Percentiles rank a stretch among this genome's conserved stretches.
Conservation (phyloP, 2,113 vertebrate genomes). For the Paramisgurnus dabryanus region DNA sequence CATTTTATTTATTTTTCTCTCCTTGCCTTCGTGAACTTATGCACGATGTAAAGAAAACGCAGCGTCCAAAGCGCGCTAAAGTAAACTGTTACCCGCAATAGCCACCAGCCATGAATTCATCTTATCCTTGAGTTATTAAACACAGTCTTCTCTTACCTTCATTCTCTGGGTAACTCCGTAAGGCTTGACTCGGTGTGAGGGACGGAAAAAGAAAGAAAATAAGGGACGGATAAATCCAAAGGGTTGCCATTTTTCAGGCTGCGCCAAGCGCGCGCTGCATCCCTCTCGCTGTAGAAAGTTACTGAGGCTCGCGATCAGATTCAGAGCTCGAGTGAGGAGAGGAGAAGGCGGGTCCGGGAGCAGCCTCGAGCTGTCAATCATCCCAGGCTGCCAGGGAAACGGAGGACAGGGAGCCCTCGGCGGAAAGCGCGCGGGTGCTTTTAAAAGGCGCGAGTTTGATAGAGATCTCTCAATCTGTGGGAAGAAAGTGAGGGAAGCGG, state of each 20-base stretch:
- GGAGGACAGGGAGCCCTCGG: conserved; percentile 51
- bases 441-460: conserved; percentile 30
- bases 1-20: neutral
- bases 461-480: conserved; percentile 8
- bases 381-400: conserved; percentile 44
- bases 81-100: conserved; percentile 34
- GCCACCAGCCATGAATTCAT: conserved; percentile 37
- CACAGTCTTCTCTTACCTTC: conserved; percentile 71
- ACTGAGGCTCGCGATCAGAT: conserved; percentile 60
- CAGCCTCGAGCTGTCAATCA: conserved; percentile 73
- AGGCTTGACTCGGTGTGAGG: conserved; percentile 62
- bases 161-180: conserved; percentile 80
- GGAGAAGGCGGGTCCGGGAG: conserved; percentile 67
- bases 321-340: conserved; percentile 49
- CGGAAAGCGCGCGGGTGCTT: neutral
- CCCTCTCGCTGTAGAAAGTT: conserved; percentile 72
- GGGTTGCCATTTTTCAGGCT: conserved; percentile 80
- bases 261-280: conserved; percentile 79
- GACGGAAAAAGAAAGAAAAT: conserved; percentile 63
- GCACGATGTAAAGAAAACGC: conserved; percentile 65
- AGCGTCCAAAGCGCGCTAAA: conserved; percentile 47
- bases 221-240: conserved; percentile 77
- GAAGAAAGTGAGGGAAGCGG: conserved; percentile 10
- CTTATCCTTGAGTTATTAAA: neutral
- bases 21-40: neutral